phyloP scores from a whole-genome alignment of 2,113 vertebrate genomes.

The Sinosuthora webbiana region DNA sequence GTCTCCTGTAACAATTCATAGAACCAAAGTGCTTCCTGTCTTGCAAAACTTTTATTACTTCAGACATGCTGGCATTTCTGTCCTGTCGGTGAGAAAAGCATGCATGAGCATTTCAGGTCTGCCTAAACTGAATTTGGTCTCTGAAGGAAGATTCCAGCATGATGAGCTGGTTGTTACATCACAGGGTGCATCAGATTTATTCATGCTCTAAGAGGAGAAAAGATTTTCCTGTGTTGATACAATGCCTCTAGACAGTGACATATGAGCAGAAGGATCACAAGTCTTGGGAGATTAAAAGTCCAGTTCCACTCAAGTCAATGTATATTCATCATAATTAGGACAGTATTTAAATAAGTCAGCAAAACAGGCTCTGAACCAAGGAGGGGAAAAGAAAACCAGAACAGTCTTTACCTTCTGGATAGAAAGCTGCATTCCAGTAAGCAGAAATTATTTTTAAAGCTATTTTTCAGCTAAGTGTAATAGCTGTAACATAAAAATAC shows the following conservation, averaged over 20 bases:
- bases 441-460: not conserved
- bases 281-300: not conserved
- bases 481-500: not conserved
- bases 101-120: not conserved
- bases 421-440: not conserved
- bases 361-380: not conserved
- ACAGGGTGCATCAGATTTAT: not conserved
- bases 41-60: not conserved
- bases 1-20: not conserved
- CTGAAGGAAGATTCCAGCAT: not conserved
- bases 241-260: not conserved
- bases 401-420: not conserved
- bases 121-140: not conserved
- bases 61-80: not conserved
- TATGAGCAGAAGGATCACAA: not conserved
- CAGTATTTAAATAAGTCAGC: not conserved
- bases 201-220: not conserved
- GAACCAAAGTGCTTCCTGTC: not conserved
- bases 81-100: not conserved
- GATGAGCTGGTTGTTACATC: not conserved
- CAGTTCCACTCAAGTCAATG: not conserved
- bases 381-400: fast-evolving
- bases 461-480: not conserved
- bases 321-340: not conserved
- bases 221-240: not conserved